Evolutionary conservation across 2,113 vertebrate species (phyloP).

Genomic region (Leptosomus discolor): DNA sequence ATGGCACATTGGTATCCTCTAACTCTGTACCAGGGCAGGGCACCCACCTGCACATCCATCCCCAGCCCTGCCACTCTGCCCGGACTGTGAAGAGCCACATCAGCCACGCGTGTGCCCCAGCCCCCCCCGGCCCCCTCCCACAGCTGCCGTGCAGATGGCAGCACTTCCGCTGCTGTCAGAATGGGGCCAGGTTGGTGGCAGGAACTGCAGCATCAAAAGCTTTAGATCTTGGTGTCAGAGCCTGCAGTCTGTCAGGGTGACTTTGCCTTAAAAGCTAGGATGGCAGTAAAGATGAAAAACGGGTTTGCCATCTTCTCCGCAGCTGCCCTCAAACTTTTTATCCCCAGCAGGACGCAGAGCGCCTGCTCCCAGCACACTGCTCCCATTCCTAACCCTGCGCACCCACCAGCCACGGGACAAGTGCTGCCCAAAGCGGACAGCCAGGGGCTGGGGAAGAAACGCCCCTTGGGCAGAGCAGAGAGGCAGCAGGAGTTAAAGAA

Average conservation of each 20-base stretch:
- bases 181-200: not conserved
- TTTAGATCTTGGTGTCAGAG: not conserved
- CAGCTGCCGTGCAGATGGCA: not conserved
- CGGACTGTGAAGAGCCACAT: rapidly evolving
- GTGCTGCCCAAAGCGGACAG: not conserved
- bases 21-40: not conserved
- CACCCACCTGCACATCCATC: not conserved
- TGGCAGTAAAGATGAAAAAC: not conserved
- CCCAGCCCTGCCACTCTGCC: not conserved
- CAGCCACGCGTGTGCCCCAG: rapidly evolving
- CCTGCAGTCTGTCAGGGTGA: not conserved
- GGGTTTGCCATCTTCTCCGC: not conserved
- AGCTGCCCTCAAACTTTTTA: not conserved
- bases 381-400: rapidly evolving
- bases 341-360: not conserved
- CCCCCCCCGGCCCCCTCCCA: rapidly evolving
- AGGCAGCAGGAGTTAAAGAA: not conserved
- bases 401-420: not conserved
- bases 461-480: not conserved
- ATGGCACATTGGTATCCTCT: rapidly evolving
- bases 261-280: not conserved
- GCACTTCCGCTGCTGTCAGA: rapidly evolving
- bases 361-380: not conserved
- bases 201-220: not conserved
- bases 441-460: not conserved